These are phyloP conservation scores for Athalia cordata DNA, from an alignment of 2,888 invertebrate species.

Conservation along the genomic window DNA sequence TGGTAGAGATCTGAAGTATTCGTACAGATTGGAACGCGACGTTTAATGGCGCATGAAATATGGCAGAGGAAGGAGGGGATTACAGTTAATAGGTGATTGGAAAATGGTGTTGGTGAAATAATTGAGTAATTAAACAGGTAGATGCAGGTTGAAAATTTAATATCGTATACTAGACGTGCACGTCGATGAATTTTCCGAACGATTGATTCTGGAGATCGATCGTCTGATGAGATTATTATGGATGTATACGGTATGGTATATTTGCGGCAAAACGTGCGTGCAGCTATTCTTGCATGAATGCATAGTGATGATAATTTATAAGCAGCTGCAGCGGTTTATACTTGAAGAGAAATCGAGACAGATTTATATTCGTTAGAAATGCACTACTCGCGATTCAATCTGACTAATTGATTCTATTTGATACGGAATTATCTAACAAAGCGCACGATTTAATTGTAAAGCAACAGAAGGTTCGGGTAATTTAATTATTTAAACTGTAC, in stretches of 20 bases:
- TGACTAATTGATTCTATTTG: not conserved
- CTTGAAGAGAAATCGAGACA: not conserved
- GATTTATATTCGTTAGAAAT: not conserved
- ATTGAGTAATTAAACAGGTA: too few relatives aligned
- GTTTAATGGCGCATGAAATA: slow-evolving; percentile 3
- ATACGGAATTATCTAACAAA: not conserved
- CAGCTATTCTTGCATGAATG: not conserved
- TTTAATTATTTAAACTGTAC: not conserved
- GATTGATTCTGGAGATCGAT: not conserved
- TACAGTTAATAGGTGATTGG: too few relatives aligned
- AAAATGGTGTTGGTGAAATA: too few relatives aligned
- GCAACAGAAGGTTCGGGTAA: not conserved
- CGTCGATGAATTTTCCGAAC: not conserved
- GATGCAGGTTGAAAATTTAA: too few relatives aligned
- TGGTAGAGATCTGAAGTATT: too few relatives aligned
- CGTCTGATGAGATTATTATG: too few relatives aligned
- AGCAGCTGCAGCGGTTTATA: not conserved
- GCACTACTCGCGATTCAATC: slow-evolving; percentile 1
- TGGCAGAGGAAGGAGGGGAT: not conserved
- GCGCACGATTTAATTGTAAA: not conserved
- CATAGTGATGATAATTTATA: not conserved
- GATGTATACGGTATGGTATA: too few relatives aligned
- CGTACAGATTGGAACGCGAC: not conserved
- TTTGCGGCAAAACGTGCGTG: too few relatives aligned
- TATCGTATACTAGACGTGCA: not conserved